Evolutionary conservation across 2,113 vertebrate species (phyloP).

Genomic region (Melanocharis versteri): DNA sequence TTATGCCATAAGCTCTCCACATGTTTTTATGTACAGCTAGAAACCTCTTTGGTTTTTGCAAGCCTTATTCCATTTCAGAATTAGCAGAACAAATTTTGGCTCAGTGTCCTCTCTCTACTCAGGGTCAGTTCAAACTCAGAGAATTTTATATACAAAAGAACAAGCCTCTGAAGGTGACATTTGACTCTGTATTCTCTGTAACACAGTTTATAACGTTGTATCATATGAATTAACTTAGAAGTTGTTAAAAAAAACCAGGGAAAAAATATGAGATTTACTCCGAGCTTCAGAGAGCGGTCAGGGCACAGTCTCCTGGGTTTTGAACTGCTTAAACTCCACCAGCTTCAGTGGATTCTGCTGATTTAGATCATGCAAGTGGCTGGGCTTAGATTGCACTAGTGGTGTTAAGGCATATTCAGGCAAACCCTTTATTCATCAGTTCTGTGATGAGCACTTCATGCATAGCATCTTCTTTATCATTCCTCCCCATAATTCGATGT

Average conservation of each 20-base stretch:
- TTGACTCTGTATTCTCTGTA: not conserved
- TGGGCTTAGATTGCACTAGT: slow-evolving; percentile 3
- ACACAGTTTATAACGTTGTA: not conserved
- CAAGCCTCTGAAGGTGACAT: not conserved
- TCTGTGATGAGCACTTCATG: slow-evolving; percentile 51
- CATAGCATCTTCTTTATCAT: slow-evolving; percentile 49
- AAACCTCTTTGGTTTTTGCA: not conserved
- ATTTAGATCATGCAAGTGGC: slow-evolving; percentile 12
- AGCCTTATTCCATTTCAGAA: not conserved
- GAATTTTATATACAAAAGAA: not conserved
- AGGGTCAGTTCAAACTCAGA: not conserved
- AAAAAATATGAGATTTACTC: not conserved
- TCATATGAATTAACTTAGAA: not conserved
- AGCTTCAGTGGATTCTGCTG: slow-evolving; percentile 27
- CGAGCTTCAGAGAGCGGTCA: not conserved
- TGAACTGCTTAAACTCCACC: not conserved
- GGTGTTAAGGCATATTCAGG: slow-evolving; percentile 43
- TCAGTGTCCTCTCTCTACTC: not conserved
- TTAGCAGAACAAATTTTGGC: not conserved
- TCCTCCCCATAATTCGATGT: slow-evolving; percentile 56
- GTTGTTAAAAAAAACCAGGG: not conserved
- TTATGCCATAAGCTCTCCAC: slow-evolving; percentile 6
- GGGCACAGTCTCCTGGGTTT: not conserved
- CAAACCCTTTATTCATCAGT: slow-evolving; percentile 62
- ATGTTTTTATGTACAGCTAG: not conserved